Base-by-base conservation (phyloP, 2,113 vertebrate species). In the Grallaria varia region DNA sequence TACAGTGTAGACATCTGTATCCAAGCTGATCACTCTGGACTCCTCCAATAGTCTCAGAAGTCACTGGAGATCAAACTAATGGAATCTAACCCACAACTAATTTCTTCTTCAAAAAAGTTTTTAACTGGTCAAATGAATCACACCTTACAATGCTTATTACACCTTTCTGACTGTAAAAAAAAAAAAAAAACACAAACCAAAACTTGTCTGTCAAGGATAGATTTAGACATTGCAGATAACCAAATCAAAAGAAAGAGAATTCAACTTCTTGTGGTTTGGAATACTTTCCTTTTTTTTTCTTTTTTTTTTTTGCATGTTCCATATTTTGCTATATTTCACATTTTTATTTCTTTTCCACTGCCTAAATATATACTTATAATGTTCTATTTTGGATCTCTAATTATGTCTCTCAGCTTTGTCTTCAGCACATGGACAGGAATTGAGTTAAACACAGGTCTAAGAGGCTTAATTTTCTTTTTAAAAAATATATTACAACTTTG, bases 21-120 rank as follows among this genome's bases (percentile, higher is more conserved):
- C 25, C 53, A 18, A 55, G 31, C 10, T 62, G 30, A 35, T 53
- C 0, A 0, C 21, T 24, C 37, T 71, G 9, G 8, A 35, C 27
- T 89, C 37, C 45, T 82, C 31, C 20, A 31, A 28, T 53, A 24
- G 42, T 49, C 47, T 63, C 52, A 14, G 62, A 39, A 89, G 33
- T 55, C 33, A 22, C 14, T 77, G 33, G 33, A 76, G 23, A 73
- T 72, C 4, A 75, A 47, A 49, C 66, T 69, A 59, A 16, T 37
- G 35, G 13, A 76, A 73, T 73, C 49, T 37, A 37, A 84, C 49
- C 11, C 44, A 68, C 1, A 6, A 14, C 35, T 55, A 20, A 69
- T 74, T 90, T 86, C 3, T 39, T 75, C 14, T 71, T 81, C 74
- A 64, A 33, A 10, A n/a, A 66, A 2, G 10, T 53, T 24, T 75